phyloP scores from a whole-genome alignment of 2,797 vertebrate genomes.

The Borostomias antarcticus region DNA sequence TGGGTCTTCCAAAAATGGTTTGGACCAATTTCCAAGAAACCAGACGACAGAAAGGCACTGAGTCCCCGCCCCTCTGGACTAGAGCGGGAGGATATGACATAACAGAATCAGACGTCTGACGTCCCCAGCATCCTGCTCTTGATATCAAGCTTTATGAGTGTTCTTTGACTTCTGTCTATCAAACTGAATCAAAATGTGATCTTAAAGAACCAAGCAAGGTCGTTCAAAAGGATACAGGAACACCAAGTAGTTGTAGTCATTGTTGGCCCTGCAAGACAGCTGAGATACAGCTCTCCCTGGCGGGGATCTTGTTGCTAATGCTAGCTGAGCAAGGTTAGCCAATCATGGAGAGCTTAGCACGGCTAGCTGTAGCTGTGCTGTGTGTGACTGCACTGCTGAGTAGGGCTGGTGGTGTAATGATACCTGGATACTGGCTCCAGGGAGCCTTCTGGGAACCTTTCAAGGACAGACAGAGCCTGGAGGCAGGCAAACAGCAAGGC shows the following conservation, averaged over 20 bases:
- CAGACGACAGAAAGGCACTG: conserved; percentile 28
- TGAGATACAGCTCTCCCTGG: background rate
- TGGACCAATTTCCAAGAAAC: background rate
- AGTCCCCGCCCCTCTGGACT: conserved; percentile 22
- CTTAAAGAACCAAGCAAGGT: conserved; percentile 31
- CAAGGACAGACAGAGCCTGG: conserved; percentile 39
- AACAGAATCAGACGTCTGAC: background rate
- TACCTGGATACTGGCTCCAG: conserved; percentile 21
- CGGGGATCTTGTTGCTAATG: conserved; percentile 3
- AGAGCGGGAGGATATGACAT: conserved; percentile 1
- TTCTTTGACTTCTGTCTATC: conserved; percentile 7
- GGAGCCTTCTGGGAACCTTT: conserved; percentile 39
- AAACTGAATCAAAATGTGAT: conserved; percentile 14
- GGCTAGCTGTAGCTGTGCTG: background rate
- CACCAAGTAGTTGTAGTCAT: background rate
- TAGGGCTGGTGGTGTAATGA: conserved; percentile 20
- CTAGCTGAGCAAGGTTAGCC: conserved; percentile 14
- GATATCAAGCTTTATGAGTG: conserved; percentile 30
- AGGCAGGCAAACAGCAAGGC: conserved; percentile 47
- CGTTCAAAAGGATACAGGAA: background rate
- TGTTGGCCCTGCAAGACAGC: background rate
- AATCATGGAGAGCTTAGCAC: too few relatives aligned
- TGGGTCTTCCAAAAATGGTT: conserved; percentile 12
- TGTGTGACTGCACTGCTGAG: conserved; percentile 8
- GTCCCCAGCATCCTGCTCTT: background rate